Evolutionary conservation across 2,888 invertebrate species (phyloP).

Genomic region (Autographa pulchrina): DNA sequence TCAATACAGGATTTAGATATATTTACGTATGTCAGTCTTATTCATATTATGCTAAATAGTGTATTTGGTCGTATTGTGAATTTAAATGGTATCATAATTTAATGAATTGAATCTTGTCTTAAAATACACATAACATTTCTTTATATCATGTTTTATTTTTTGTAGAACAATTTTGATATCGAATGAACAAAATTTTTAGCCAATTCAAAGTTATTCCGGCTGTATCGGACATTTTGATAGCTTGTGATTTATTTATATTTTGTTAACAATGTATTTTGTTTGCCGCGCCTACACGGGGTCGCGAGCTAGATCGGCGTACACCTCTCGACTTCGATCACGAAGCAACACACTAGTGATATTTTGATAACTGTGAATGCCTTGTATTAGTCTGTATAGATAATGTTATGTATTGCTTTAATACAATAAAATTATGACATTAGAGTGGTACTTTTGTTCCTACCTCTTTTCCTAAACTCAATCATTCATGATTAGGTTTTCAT

Average conservation of each 20-base stretch:
- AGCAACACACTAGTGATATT: conserved; percentile 65
- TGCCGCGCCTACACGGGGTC: conserved; percentile 12
- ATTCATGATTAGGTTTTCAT: no score
- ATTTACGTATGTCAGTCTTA: not conserved
- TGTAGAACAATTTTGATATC: not conserved
- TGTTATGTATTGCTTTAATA: conserved; percentile 73
- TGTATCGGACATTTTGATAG: conserved; percentile 48
- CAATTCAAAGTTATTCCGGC: conserved; percentile 13
- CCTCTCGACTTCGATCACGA: conserved; percentile 24
- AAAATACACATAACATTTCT: not conserved
- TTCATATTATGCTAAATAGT: not conserved
- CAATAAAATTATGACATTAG: conserved; percentile 65
- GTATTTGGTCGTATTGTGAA: not conserved
- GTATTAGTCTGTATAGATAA: conserved; percentile 71
- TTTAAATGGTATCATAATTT: not conserved
- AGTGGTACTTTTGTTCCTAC: conserved; percentile 2
- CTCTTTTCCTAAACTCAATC: not conserved
- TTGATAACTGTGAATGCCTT: conserved; percentile 73
- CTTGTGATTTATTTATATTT: conserved; percentile 54
- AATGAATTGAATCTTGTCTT: not conserved
- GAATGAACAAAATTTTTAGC: conserved; percentile 19
- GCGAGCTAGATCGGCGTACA: conserved; percentile 40
- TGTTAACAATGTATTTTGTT: conserved; percentile 48
- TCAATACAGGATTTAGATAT: not conserved
- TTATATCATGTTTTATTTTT: not conserved